A percentile compares a stretch with the other conserved stretches of the same genome.
These are phyloP conservation scores for Ophion slaviceki DNA, from an alignment of 2,888 invertebrate species.

Conservation along the genomic window DNA sequence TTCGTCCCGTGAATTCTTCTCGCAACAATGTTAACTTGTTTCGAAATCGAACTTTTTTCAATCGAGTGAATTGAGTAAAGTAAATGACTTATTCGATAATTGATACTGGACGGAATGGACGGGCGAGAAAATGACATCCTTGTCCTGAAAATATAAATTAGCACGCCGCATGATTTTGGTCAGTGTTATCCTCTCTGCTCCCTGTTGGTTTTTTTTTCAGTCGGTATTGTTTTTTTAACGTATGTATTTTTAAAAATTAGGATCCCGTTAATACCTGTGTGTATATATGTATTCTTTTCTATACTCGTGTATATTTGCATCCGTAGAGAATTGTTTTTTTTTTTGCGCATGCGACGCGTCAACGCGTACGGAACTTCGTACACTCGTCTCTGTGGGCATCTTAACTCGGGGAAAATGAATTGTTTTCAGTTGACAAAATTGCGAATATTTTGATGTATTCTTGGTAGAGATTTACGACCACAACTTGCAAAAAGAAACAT, in stretches of 20 bases:
- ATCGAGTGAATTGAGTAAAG: background rate
- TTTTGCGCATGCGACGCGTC: slow-evolving; percentile 59
- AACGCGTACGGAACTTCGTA: slow-evolving; percentile 51
- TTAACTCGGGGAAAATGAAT: background rate
- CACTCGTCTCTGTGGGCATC: background rate
- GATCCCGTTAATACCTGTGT: slow-evolving; percentile 43
- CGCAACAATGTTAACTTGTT: background rate
- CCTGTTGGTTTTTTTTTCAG: slow-evolving; percentile 53
- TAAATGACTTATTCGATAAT: slow-evolving; percentile 22
- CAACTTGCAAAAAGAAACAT: background rate
- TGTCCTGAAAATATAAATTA: slow-evolving; percentile 73
- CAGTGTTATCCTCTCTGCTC: slow-evolving; percentile 73
- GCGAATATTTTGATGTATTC: background rate
- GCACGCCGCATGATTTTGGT: slow-evolving; percentile 80
- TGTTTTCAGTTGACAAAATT: background rate
- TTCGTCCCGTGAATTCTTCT: slow-evolving; percentile 58
- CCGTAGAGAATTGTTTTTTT: slow-evolving; percentile 59
- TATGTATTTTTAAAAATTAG: slow-evolving; percentile 35
- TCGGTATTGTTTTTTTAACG: slow-evolving; percentile 54
- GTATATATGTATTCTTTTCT: slow-evolving; percentile 42
- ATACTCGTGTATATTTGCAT: slow-evolving; percentile 57
- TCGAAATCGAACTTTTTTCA: background rate
- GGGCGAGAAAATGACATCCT: slow-evolving; percentile 59
- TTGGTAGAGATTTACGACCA: too few relatives aligned
- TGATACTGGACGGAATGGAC: slow-evolving; percentile 39